phyloP scores from a whole-genome alignment of 2,888 invertebrate species.

The Antitype chi region DNA sequence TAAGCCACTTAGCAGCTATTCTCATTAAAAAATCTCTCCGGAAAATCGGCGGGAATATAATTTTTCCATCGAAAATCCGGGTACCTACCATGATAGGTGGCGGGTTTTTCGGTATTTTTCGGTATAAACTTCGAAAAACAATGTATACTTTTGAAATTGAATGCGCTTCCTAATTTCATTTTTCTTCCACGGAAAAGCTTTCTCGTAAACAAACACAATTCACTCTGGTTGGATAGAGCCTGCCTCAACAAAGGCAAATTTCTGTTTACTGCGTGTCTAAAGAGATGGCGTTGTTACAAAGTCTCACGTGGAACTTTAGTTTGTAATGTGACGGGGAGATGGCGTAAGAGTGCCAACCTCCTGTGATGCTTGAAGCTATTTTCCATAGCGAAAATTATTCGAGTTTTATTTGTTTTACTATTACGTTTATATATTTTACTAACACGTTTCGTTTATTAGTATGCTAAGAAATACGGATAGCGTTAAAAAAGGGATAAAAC shows the following conservation, averaged over 20 bases:
- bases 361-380: not conserved
- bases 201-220: not conserved
- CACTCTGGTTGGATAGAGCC: not conserved
- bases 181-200: not conserved
- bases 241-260: not conserved
- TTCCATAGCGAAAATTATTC: not conserved
- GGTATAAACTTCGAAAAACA: not conserved
- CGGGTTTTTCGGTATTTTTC: too few species aligned
- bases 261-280: not conserved
- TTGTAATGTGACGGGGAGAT: not conserved
- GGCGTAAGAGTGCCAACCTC: not conserved
- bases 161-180: not conserved
- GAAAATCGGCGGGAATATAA: not conserved
- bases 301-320: not conserved
- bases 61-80: not conserved
- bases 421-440: too few species aligned
- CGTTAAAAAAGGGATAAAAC: too few species aligned
- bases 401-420: not conserved
- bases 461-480: too few species aligned
- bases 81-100: not conserved
- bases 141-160: constrained; percentile 2
- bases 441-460: too few species aligned
- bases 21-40: too few species aligned
- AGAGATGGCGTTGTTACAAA: constrained; percentile 21
- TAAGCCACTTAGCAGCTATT: too few species aligned